Conservation (phyloP, 2,113 vertebrate species). For the Diglossa brunneiventris region DNA sequence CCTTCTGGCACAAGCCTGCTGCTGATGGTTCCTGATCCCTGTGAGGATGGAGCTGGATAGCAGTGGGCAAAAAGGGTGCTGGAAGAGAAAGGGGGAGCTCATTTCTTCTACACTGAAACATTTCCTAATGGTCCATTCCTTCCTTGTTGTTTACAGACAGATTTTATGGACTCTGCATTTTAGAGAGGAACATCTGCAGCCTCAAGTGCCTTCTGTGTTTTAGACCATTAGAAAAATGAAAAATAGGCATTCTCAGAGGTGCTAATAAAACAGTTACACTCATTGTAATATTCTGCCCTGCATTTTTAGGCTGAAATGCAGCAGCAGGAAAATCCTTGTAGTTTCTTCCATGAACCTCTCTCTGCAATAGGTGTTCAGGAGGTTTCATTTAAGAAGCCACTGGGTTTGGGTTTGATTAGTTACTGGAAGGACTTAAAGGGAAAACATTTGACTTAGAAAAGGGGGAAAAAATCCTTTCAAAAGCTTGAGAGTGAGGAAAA, state of each 20-base stretch:
- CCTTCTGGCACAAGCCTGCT: not conserved
- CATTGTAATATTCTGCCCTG: not conserved
- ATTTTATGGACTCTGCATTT: conserved; percentile 2
- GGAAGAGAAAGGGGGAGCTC: not conserved
- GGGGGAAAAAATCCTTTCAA: not conserved
- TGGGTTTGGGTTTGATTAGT: not conserved
- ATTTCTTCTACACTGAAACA: not conserved
- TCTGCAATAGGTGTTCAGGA: not conserved
- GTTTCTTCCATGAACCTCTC: not conserved
- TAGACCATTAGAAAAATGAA: not conserved
- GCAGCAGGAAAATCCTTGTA: not conserved
- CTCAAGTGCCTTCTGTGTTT: conserved; percentile 4
- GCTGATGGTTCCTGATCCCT: not conserved
- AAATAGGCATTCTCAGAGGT: not conserved
- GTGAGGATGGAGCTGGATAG: not conserved
- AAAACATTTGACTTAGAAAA: not conserved
- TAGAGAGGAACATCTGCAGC: conserved; percentile 30
- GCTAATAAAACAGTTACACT: not conserved
- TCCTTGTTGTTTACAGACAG: not conserved
- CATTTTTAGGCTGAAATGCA: not conserved
- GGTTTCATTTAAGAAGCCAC: not conserved
- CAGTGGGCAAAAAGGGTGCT: not conserved
- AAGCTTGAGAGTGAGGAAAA: not conserved
- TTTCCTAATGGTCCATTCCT: not conserved
- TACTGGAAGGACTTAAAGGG: not conserved